Evolutionary conservation across 30 jellyfish, hydroid and myxozoan species (phyloP), one percentile per base, ranked within the genome.

Genomic region (Chrysaora quinquecirrha): DNA sequence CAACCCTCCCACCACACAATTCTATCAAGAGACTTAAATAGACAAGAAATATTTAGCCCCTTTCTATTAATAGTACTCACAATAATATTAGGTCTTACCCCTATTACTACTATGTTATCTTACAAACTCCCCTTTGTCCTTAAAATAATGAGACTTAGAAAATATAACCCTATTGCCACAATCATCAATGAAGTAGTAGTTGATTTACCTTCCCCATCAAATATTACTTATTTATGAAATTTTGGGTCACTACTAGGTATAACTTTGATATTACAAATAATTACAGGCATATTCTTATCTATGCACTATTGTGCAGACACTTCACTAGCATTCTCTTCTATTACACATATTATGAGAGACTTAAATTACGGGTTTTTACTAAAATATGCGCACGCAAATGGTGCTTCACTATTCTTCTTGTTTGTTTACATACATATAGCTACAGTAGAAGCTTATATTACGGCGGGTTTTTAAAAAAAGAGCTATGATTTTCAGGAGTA

Each of bases 201-300:
- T 4, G 94, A 83, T 69, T 24, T 83, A 50, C 94, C 94, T 28
- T 31, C 73, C 0, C 94, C 94, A 1, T 34, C 79, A 0, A 83
- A 72, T 31, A 49, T 83, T 0, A 48, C 73, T 19, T 69, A 69
- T 1, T 52, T 69, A 25, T 83, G 94, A 1, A 83, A 83, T 30
- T 83, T 69, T 34, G 94, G 94, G 21, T 83, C 94, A 11, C 50
- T 83, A 0, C n/a, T 69, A 50, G 94, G 94, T 10, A 27, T 71
- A 0, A 34, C 80, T 23, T 29, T 83, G 0, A 29, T 54, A 0
- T 21, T 83, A 1, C 94, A 83, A 29, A 83, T 83, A 25, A 1
- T 83, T 0, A 83, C 94, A 0, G 94, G 94, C 2, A 32, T 83
- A 10, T 83, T 83, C 32, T 34, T 83, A 30, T 84, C 94, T 10